These are phyloP conservation scores for Molossus molossus DNA, from an alignment of 2,797 vertebrate genomes.

Conservation along the genomic window DNA sequence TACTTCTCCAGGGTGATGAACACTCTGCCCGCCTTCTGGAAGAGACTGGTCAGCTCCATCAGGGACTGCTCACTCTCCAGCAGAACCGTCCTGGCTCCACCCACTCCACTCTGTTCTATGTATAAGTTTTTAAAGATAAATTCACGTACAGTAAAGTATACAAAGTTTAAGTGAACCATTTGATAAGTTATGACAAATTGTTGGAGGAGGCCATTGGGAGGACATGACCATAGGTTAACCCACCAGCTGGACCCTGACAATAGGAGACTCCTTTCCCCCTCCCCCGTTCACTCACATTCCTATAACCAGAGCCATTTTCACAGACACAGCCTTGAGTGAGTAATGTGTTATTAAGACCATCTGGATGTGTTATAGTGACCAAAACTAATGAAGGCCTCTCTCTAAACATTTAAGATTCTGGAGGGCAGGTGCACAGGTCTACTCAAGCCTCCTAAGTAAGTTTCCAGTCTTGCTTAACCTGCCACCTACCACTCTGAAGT, in stretches of 20 bases:
- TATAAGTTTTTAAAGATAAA: background rate
- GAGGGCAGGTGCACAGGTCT: background rate
- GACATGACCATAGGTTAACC: background rate
- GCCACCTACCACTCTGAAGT: background rate
- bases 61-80: too few species aligned
- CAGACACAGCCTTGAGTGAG: background rate
- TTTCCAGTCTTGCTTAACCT: background rate
- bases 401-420: background rate
- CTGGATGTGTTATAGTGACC: background rate
- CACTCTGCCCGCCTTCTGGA: too few species aligned
- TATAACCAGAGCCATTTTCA: background rate
- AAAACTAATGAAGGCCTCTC: background rate
- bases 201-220: background rate
- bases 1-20: too few species aligned
- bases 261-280: background rate
- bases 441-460: background rate
- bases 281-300: background rate
- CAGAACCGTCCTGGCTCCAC: too few species aligned
- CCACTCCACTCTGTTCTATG: background rate
- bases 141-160: background rate
- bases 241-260: background rate
- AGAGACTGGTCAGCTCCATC: too few species aligned
- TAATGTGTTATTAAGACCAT: background rate
- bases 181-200: conserved; percentile 10
- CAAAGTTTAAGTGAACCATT: background rate